Conservation (phyloP, 1,140 invertebrate genomes). For the Hirudo medicinalis region DNA sequence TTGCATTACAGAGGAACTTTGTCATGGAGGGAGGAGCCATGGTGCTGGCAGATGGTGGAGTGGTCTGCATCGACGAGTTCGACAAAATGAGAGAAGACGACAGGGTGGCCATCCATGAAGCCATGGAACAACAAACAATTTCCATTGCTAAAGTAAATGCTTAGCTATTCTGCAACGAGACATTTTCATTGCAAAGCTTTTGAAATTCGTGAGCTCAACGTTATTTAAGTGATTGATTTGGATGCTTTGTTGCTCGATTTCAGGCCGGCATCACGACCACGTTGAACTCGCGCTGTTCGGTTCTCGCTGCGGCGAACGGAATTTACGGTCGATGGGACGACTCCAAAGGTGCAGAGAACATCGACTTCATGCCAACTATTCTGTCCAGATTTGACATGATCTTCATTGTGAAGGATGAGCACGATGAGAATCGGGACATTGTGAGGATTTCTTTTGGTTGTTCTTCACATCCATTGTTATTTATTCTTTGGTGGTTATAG, state of each 20-base stretch:
- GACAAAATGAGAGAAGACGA: slow-evolving; percentile 99
- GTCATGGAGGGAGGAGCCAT: slow-evolving; percentile 99
- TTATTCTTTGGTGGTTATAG: no score
- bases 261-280: slow-evolving; percentile 95
- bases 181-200: not conserved
- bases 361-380: slow-evolving; percentile 99
- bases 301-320: slow-evolving; percentile 94
- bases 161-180: not conserved
- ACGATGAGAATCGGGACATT: slow-evolving; percentile 73
- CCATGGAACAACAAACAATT: slow-evolving; percentile 99
- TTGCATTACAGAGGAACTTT: slow-evolving; percentile 67
- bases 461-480: no score
- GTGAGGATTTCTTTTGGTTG: slow-evolving; percentile 38
- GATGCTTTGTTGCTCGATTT: no score
- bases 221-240: not conserved
- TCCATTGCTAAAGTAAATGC: slow-evolving; percentile 81
- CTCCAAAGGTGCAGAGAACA: slow-evolving; percentile 84
- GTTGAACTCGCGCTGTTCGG: slow-evolving; percentile 91
- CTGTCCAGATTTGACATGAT: slow-evolving; percentile 99
- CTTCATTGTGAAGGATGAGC: slow-evolving; percentile 96
- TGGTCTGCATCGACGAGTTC: slow-evolving; percentile 99
- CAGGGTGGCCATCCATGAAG: slow-evolving; percentile 96
- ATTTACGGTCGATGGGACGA: slow-evolving; percentile 98
- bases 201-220: not conserved
- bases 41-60: slow-evolving; percentile 96